Evolutionary conservation across 1,140 invertebrate species (phyloP), one percentile per base, ranked within the genome.

Genomic region (Sarcophaga peregrina): DNA sequence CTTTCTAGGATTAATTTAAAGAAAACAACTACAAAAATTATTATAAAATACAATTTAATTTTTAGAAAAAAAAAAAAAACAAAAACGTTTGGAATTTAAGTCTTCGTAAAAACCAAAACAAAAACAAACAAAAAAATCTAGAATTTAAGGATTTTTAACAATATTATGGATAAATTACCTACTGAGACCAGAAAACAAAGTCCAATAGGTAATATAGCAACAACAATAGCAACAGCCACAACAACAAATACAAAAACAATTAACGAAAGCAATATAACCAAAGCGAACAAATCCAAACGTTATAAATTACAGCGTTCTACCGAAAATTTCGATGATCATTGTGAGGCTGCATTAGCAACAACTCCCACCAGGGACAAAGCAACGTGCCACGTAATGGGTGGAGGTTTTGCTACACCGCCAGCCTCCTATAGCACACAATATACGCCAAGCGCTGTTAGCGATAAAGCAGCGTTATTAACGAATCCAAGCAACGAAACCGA

Each of bases 311-410:
- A 50, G 15, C 17, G 75, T 25, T 78, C 75, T 20, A 78, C 47
- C 7, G 75, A 78, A 50, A 78, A 78, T 78, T 78, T 78, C 13
- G 75, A 78, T 78, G 47, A 48, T 20, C 47, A 76, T 48, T n/a
- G 17, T 52, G 75, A 48, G 47, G 48, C 0, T 52, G 20, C 50
- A 8, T 17, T 76, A 50, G 25, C 5, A 11, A 15, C 73, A 5
- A 37, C 37, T 20, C 4, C 17, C 5, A 20, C 62, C 54, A 58
- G n/a, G 62, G 9, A 83, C 54, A 25, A 58, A 47, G 58, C 82
- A 83, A 68, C 87, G 88, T 88, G 58, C 82, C 82, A 68, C 87
- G 88, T 88, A 87, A 90, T 90, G 88, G 88, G 88, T 86, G 88
- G 87, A 84, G 87, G 88, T 84, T 88, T 90, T 86, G 84, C 87